Evolutionary conservation across 1,140 invertebrate species (phyloP), one percentile per base, ranked within the genome.

Genomic region (Drosophila orosa): DNA sequence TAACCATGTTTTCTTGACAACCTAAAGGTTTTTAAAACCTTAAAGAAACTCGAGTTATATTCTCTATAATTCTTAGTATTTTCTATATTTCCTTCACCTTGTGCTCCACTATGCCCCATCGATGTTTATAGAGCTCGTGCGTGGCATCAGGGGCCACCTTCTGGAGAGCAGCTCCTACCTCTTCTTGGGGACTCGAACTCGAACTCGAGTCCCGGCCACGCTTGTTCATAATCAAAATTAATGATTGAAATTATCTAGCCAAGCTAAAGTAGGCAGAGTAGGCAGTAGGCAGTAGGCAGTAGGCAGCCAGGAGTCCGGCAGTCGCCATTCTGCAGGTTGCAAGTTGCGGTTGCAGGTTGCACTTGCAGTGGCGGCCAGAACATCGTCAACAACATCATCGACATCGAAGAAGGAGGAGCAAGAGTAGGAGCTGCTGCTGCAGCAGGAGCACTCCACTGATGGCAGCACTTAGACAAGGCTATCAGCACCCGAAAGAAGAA

Each of bases 221-320:
- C 84, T 89, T 84, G 77, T 89, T 89, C 84, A 90, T 89, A 89
- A 89, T 89, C 84, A 89, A 89, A 89, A 89, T 89, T 89, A 89
- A 89, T 89, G 84, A 89, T 89, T 89, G 84, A 89, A 89, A 89
- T 90, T 89, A 89, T 89, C 84, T 89, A 78, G 80, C 66, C 40
- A 52, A 78, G 85, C 73, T 80, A 84, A 89, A 89, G 80, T 89
- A 89, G 84, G 84, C 74, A 87, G 75, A 35, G 29, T 52, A 52
- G 50, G 48, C 48, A 48, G 47, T 3, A 48, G 45, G 45, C 45
- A 47, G 44, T 8, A 47, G 45, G 25, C 47, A 48, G 45, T 5
- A 35, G 13, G 35, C 35, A 39, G 29, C 47, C 42, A 45, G 37
- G 39, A 65, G 74, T 58, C 33, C 37, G 35, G 63, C 50, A 45